A percentile compares a stretch with the other conserved stretches of the same genome.
Conservation (phyloP, 2,888 invertebrate species). For the Platycnemis pennipes region DNA sequence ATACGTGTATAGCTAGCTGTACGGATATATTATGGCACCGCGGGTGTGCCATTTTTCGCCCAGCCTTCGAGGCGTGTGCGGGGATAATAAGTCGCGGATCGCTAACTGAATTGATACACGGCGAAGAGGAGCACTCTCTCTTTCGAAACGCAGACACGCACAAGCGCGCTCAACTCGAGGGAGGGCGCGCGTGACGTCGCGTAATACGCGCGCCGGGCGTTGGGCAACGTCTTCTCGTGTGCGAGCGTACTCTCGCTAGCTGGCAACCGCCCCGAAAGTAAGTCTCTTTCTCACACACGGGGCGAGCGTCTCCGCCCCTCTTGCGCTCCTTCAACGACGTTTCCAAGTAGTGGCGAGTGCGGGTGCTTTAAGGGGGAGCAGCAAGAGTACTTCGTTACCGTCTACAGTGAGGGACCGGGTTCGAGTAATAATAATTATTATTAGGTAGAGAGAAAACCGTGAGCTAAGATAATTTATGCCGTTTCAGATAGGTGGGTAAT, state of each 20-base stretch:
- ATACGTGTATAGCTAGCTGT: too few relatives aligned
- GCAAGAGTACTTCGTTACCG: too few relatives aligned
- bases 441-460: too few relatives aligned
- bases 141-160: neutral
- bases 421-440: too few relatives aligned
- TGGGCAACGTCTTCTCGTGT: neutral
- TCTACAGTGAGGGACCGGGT: too few relatives aligned
- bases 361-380: neutral
- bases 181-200: neutral
- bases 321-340: neutral
- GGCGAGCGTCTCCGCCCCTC: neutral
- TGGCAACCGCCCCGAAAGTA: too few relatives aligned
- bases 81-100: neutral
- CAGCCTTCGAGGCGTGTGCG: neutral
- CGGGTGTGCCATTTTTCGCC: neutral
- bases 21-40: too few relatives aligned
- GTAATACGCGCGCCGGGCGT: neutral
- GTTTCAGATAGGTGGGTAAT: too few relatives aligned
- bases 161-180: neutral
- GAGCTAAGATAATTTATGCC: too few relatives aligned
- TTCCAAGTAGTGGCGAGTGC: neutral
- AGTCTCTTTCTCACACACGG: neutral
- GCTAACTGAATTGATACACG: constrained; percentile 1
- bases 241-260: neutral
- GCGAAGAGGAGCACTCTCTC: neutral